Percentiles rank a stretch among this genome's conserved stretches.
Evolutionary conservation across 2,113 vertebrate genomes (phyloP).

Genomic region (Stegostoma tigrinum): DNA sequence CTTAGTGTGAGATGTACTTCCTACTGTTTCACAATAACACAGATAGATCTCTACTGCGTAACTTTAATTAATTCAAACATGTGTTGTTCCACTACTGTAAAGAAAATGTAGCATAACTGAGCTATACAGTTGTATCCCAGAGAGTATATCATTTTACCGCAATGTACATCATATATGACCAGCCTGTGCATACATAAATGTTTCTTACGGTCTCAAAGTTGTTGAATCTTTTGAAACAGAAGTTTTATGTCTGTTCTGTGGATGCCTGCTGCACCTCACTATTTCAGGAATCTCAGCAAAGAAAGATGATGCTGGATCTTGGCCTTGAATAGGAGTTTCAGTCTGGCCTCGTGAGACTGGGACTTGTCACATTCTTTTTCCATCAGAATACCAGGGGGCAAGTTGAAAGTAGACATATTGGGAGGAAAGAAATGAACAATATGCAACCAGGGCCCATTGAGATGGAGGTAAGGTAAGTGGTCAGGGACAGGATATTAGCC

Average conservation of each 20-base stretch:
- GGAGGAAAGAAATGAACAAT: not conserved
- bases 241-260: not conserved
- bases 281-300: not conserved
- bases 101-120: not conserved
- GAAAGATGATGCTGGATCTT: not conserved
- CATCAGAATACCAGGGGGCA: not conserved
- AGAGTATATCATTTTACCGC: not conserved
- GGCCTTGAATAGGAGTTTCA: not conserved
- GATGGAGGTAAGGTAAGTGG: not conserved
- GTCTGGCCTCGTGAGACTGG: not conserved
- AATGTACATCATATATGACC: not conserved
- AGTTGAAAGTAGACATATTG: not conserved
- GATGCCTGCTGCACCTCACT: not conserved
- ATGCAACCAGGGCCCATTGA: not conserved
- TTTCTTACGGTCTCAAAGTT: not conserved
- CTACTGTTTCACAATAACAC: not conserved
- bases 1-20: not conserved
- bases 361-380: not conserved
- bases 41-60: not conserved
- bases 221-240: not conserved
- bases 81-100: not conserved
- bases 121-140: not conserved
- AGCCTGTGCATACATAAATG: not conserved
- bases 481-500: not conserved
- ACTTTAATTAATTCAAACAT: not conserved